Evolutionary conservation across 1,140 invertebrate species (phyloP).

Genomic region (Agrilus planipennis): DNA sequence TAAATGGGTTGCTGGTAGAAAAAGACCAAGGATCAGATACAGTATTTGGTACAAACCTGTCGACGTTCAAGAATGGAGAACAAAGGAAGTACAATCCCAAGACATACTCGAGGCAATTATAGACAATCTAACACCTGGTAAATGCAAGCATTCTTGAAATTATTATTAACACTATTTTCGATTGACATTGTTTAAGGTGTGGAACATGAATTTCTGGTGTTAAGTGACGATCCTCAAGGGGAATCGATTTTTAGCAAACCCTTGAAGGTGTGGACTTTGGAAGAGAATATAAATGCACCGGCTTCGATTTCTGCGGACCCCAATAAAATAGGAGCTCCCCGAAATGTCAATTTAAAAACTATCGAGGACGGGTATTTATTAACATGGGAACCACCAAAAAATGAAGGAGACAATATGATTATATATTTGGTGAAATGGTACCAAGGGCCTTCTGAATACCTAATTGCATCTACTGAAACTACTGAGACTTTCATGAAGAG

Average conservation of each 20-base stretch:
- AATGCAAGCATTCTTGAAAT: neutral
- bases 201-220: constrained; percentile 83
- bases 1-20: constrained; percentile 77
- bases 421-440: constrained; percentile 51
- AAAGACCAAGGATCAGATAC: constrained; percentile 70
- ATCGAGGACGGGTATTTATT: constrained; percentile 54
- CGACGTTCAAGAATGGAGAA: constrained; percentile 64
- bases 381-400: constrained; percentile 56
- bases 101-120: constrained; percentile 68
- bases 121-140: constrained; percentile 58
- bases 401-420: constrained; percentile 42
- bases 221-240: constrained; percentile 74
- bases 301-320: constrained; percentile 16
- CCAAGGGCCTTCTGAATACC: constrained; percentile 41
- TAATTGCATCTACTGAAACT: constrained; percentile 48
- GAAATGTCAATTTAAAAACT: constrained; percentile 50
- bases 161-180: neutral
- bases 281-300: constrained; percentile 6
- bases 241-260: constrained; percentile 85
- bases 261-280: constrained; percentile 60
- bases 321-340: constrained; percentile 47
- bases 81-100: constrained; percentile 51
- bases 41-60: constrained; percentile 70
- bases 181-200: constrained; percentile 41
- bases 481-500: constrained; percentile 47